Conservation (phyloP, 2,888 invertebrate species). For the Eristalis arbustorum region DNA sequence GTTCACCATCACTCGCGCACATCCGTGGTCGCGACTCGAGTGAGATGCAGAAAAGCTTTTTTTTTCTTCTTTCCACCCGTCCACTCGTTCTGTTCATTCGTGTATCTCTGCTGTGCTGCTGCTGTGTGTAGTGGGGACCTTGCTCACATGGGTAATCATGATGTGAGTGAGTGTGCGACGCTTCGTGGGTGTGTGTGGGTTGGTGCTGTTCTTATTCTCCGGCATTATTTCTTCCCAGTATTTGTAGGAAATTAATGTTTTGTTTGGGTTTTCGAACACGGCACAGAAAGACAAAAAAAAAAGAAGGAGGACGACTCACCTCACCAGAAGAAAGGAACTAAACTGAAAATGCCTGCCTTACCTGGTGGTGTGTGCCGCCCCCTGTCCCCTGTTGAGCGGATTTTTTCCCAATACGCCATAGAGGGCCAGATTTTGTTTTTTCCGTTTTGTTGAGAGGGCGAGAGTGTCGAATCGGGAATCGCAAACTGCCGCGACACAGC, state of each 20-base stretch:
- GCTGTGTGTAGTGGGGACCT: background rate
- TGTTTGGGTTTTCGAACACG: slow-evolving; percentile 57
- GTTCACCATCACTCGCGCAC: background rate
- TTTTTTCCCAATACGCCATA: slow-evolving; percentile 18
- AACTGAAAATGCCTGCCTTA: background rate
- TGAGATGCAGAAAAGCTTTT: slow-evolving; percentile 46
- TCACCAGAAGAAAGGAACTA: background rate
- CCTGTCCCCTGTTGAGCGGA: too few relatives aligned
- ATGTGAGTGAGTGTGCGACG: background rate
- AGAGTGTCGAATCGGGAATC: background rate
- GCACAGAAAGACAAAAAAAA: background rate
- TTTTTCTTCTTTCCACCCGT: slow-evolving; percentile 4
- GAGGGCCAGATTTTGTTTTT: background rate
- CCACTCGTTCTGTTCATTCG: background rate
- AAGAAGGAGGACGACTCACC: background rate
- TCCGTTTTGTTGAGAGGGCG: background rate
- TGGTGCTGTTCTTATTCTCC: slow-evolving; percentile 22
- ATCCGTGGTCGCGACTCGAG: background rate
- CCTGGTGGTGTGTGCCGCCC: background rate
- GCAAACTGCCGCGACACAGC: background rate
- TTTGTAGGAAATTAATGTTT: slow-evolving; percentile 69
- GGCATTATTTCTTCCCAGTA: slow-evolving; percentile 43
- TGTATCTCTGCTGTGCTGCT: background rate
- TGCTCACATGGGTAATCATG: slow-evolving; percentile 12
- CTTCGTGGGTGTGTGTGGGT: slow-evolving; percentile 4